phyloP scores from a whole-genome alignment of 2,113 vertebrate species.

The Cyprinodon variegatus region DNA sequence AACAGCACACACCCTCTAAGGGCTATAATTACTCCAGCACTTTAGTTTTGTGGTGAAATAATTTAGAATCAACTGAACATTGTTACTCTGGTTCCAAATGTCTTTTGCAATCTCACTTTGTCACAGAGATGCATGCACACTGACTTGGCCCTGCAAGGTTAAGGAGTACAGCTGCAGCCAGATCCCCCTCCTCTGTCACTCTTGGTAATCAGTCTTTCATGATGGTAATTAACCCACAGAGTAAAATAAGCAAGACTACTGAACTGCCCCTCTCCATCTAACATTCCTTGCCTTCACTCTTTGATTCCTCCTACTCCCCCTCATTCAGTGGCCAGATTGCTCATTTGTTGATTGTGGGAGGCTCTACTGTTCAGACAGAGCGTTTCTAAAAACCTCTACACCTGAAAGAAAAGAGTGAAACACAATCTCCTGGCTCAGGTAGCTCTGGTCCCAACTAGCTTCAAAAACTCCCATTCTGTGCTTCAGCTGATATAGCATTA shows the following conservation, averaged over 20 bases:
- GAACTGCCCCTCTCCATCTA: conserved; percentile 64
- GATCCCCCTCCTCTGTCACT: conserved; percentile 63
- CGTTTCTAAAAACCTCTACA: conserved; percentile 17
- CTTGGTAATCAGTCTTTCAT: conserved; percentile 75
- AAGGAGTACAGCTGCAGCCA: conserved; percentile 64
- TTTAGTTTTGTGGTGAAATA: conserved; percentile 20
- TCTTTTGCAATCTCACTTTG: conserved; percentile 24
- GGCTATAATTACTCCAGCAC: conserved; percentile 3
- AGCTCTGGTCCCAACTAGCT: not conserved
- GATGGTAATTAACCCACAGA: conserved; percentile 72
- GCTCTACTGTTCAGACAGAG: conserved; percentile 28
- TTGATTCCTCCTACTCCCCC: conserved; percentile 51
- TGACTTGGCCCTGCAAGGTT: conserved; percentile 40
- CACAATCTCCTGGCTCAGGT: not conserved
- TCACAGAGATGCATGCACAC: conserved; percentile 19
- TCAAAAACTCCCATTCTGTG: not conserved
- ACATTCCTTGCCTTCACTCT: conserved; percentile 69
- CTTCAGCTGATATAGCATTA: not conserved
- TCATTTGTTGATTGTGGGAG: conserved; percentile 44
- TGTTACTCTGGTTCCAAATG: conserved; percentile 12
- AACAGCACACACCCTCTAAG: conserved; percentile 11
- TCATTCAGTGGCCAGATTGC: conserved; percentile 42
- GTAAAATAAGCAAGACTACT: conserved; percentile 77
- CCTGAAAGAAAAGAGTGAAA: not conserved
- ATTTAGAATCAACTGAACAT: conserved; percentile 19